These are phyloP conservation scores for Popillia japonica DNA, from an alignment of 1,140 invertebrate genomes.

Conservation along the genomic window DNA sequence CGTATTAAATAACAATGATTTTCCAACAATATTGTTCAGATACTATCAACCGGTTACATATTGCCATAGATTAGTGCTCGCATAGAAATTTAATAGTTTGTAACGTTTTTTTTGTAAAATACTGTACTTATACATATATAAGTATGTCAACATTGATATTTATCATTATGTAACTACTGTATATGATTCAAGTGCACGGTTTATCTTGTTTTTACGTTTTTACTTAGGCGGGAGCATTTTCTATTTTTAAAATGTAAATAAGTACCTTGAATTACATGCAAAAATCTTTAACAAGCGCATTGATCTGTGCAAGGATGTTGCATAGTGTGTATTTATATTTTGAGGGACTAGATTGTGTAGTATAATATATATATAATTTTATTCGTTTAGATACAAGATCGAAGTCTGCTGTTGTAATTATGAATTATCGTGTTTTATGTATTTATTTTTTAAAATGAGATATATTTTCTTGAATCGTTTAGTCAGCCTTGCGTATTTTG, in stretches of 20 bases:
- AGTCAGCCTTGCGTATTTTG: too few relatives aligned
- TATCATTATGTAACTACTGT: slow-evolving; percentile 34
- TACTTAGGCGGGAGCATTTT: neutral
- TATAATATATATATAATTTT: too few relatives aligned
- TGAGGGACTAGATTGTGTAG: neutral
- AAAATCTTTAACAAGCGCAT: neutral
- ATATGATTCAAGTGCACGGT: slow-evolving; percentile 25
- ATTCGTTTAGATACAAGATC: too few relatives aligned
- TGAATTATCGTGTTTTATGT: too few relatives aligned
- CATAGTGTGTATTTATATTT: neutral
- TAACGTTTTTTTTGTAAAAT: neutral
- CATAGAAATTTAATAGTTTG: neutral
- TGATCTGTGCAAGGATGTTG: neutral
- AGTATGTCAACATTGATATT: slow-evolving; percentile 18
- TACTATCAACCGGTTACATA: neutral
- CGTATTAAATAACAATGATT: too few relatives aligned
- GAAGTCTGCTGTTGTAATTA: too few relatives aligned
- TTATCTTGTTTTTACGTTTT: slow-evolving; percentile 26
- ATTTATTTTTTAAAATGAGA: too few relatives aligned
- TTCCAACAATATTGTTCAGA: neutral
- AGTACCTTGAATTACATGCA: neutral
- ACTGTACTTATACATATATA: neutral
- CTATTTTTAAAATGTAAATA: slow-evolving; percentile 13
- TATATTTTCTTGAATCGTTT: too few relatives aligned
- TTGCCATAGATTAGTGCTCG: neutral